Evolutionary conservation across 2,888 invertebrate species (phyloP).

Genomic region (Proisotoma minuta): DNA sequence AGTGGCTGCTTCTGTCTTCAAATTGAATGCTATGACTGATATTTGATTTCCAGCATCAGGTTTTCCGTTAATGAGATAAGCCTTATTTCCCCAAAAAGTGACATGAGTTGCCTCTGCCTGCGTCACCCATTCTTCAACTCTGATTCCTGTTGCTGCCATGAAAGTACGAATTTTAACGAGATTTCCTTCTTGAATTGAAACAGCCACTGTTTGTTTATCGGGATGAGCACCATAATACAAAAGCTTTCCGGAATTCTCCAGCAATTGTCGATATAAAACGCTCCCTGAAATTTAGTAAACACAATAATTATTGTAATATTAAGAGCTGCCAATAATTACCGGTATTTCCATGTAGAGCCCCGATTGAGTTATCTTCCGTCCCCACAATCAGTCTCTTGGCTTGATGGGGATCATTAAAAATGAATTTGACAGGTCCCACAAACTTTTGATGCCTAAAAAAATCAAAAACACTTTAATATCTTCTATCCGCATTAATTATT

Average conservation of each 20-base stretch:
- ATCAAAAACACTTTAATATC: constrained; percentile 47
- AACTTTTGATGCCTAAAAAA: constrained; percentile 71
- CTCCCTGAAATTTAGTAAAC: constrained; percentile 62
- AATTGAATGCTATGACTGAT: constrained; percentile 14
- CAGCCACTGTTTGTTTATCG: constrained; percentile 62
- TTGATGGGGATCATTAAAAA: constrained; percentile 66
- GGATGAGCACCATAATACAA: constrained; percentile 32
- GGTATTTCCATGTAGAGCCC: constrained; percentile 72
- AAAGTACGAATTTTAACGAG: constrained; percentile 69
- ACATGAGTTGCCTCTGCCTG: constrained; percentile 21
- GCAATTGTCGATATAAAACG: constrained; percentile 75
- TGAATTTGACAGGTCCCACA: constrained; percentile 73
- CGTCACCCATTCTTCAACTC: constrained; percentile 47
- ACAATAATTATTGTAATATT: too few relatives aligned
- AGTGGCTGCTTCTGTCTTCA: constrained; percentile 15
- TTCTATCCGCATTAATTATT: background rate
- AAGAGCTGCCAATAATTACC: too few relatives aligned
- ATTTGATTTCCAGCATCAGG: background rate
- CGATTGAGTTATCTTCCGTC: constrained; percentile 81
- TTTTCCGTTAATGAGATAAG: constrained; percentile 22
- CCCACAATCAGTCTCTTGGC: constrained; percentile 71
- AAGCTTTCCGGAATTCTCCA: constrained; percentile 57
- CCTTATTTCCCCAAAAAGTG: constrained; percentile 23
- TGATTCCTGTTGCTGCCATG: constrained; percentile 66
- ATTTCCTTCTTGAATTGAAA: constrained; percentile 58